Conservation (phyloP, 1,140 invertebrate genomes). For the Diorhabda sublineata region DNA sequence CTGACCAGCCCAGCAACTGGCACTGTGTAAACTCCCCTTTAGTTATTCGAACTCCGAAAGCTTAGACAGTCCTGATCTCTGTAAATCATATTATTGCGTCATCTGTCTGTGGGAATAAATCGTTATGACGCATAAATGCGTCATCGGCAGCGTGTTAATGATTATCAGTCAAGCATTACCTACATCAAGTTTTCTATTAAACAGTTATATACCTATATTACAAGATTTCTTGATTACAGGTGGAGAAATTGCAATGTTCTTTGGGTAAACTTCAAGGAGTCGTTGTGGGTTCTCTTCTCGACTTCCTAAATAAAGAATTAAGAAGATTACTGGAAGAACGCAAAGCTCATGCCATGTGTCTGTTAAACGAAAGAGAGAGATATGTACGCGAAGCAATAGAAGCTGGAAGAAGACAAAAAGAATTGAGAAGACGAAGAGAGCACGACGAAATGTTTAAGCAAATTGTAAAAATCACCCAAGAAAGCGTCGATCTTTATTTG, state of each 20-base stretch:
- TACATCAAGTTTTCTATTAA: too few species aligned
- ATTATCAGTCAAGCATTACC: too few species aligned
- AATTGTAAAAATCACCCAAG: conserved; percentile 52
- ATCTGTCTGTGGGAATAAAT: too few species aligned
- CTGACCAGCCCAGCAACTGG: too few species aligned
- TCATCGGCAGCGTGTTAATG: too few species aligned
- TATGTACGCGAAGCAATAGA: conserved; percentile 67
- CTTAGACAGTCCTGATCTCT: too few species aligned
- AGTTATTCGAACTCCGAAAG: too few species aligned
- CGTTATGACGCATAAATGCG: too few species aligned
- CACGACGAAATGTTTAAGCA: conserved; percentile 75
- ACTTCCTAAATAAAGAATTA: conserved; percentile 73
- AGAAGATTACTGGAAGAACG: conserved; percentile 67
- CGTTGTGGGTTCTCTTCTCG: conserved; percentile 60
- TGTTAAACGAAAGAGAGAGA: conserved; percentile 64
- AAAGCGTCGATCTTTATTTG: conserved; percentile 59
- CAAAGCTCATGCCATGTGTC: conserved; percentile 63
- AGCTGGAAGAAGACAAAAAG: conserved; percentile 63
- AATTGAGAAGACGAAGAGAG: conserved; percentile 61
- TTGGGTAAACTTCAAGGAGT: conserved; percentile 59
- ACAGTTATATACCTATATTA: too few species aligned
- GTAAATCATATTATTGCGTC: too few species aligned
- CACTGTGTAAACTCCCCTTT: too few species aligned
- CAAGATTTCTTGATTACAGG: conserved; percentile 16
- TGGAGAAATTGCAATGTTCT: conserved; percentile 48